A percentile compares a stretch with the other conserved stretches of the same genome.
Conservation (phyloP, 2,113 vertebrate genomes). For the Oceanodroma tethys region DNA sequence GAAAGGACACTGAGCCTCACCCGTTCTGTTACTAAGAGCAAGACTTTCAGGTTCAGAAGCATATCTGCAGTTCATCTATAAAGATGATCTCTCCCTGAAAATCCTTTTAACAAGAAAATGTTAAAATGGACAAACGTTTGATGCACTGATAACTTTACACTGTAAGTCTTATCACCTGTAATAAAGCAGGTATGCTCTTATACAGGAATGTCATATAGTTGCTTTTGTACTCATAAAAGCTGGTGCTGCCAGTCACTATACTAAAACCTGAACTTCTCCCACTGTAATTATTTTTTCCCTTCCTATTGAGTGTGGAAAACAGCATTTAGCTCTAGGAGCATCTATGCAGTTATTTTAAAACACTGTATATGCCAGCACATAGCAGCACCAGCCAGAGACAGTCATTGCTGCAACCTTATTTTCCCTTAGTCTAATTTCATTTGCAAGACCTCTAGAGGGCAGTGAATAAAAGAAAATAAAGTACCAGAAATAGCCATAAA, state of each 20-base stretch:
- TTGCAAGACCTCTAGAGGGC: conserved; percentile 63
- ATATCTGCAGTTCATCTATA: neutral
- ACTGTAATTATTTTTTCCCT: neutral
- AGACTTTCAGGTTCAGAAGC: neutral
- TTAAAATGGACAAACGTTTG: neutral
- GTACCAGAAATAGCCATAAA: neutral
- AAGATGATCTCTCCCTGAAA: neutral
- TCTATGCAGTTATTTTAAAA: neutral
- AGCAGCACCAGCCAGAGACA: neutral
- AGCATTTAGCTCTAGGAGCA: neutral
- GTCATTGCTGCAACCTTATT: neutral
- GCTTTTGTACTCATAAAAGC: neutral
- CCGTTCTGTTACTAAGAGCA: neutral
- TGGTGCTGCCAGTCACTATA: neutral
- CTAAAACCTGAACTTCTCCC: neutral
- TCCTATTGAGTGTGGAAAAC: neutral
- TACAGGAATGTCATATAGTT: neutral
- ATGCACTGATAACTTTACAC: neutral
- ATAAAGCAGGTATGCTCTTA: neutral
- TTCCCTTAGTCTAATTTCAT: neutral
- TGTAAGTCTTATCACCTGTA: neutral
- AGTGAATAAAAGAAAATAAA: conserved; percentile 63
- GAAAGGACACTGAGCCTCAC: neutral
- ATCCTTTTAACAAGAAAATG: neutral
- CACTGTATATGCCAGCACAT: neutral